A percentile compares a stretch with the other conserved stretches of the same genome.
These are phyloP conservation scores for Porites lutea DNA, from an alignment of 64 coral and sea anemone genomes.

Conservation along the genomic window DNA sequence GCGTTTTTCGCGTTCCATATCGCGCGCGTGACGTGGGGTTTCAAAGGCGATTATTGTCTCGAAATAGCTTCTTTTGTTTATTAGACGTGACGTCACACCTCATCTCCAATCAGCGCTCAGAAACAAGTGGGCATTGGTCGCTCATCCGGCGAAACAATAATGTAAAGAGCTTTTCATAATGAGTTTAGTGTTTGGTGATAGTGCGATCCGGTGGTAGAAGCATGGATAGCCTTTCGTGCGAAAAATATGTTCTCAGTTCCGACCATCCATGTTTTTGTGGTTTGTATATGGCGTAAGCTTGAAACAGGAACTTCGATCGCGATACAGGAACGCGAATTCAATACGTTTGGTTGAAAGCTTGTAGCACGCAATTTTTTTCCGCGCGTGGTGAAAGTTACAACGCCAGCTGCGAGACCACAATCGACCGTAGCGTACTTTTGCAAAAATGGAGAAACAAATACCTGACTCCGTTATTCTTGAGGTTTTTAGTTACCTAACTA, in stretches of 20 bases:
- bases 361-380: conserved; percentile 32
- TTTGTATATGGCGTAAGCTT: conserved; percentile 8
- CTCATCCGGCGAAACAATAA: conserved; percentile 37
- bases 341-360: conserved; percentile 3
- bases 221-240: background rate
- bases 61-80: conserved; percentile 26
- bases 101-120: conserved; percentile 40
- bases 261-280: background rate
- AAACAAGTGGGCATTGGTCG: conserved; percentile 42
- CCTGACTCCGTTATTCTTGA: conserved; percentile 93
- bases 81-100: conserved; percentile 15
- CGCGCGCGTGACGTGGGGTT: conserved; percentile 38
- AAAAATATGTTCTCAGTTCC: background rate
- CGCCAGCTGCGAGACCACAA: conserved; percentile 48
- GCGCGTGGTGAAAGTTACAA: conserved; percentile 57
- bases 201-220: conserved; percentile 3
- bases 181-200: conserved; percentile 25
- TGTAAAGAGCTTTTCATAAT: background rate
- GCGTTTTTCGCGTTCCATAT: conserved; percentile 9
- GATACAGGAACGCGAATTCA: conserved; percentile 23
- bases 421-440: conserved; percentile 11
- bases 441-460: conserved; percentile 78
- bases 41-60: conserved; percentile 2
- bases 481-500: conserved; percentile 84
- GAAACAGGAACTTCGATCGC: background rate